Evolutionary conservation across 2,888 invertebrate species (phyloP), one percentile per base, ranked within the genome.

Genomic region (Schrankia costaestrigalis): DNA sequence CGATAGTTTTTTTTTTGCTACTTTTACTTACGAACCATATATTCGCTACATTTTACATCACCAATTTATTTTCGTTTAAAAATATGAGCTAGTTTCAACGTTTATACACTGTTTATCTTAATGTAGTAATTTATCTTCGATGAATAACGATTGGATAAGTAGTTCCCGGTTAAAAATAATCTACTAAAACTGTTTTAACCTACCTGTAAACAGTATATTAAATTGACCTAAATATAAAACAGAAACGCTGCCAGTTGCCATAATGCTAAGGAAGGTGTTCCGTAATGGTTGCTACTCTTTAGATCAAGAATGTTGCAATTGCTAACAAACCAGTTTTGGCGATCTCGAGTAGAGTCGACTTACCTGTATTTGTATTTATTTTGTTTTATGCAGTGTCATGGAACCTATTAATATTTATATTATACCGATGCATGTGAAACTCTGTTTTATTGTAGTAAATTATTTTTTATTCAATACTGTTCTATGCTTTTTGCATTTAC

Each of bases 141-240:
- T n/a, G n/a, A n/a, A n/a, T n/a, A n/a, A n/a, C n/a, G n/a, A n/a
- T n/a, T n/a, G n/a, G n/a, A n/a, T n/a, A n/a, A n/a, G n/a, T n/a
- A n/a, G n/a, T n/a, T n/a, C n/a, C n/a, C n/a, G n/a, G n/a, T n/a
- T n/a, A n/a, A n/a, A n/a, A n/a, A n/a, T n/a, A n/a, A n/a, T n/a
- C n/a, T n/a, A n/a, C n/a, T n/a, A n/a, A n/a, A n/a, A n/a, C n/a
- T n/a, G n/a, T n/a, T n/a, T n/a, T n/a, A n/a, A n/a, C n/a, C n/a
- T n/a, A n/a, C n/a, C n/a, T n/a, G n/a, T n/a, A 27, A 22, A 24
- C 26, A 30, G 31, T 47, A 34, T 30, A 46, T 36, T 53, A 50
- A 33, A 39, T 23, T 40, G 35, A 26, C 57, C 62, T 65, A 63
- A 64, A 68, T 58, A 65, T 62, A 63, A 56, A 47, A 25, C 46